A percentile compares a stretch with the other conserved stretches of the same genome.
phyloP scores from a whole-genome alignment of 2,113 vertebrate genomes.

The Tragelaphus imberbis region DNA sequence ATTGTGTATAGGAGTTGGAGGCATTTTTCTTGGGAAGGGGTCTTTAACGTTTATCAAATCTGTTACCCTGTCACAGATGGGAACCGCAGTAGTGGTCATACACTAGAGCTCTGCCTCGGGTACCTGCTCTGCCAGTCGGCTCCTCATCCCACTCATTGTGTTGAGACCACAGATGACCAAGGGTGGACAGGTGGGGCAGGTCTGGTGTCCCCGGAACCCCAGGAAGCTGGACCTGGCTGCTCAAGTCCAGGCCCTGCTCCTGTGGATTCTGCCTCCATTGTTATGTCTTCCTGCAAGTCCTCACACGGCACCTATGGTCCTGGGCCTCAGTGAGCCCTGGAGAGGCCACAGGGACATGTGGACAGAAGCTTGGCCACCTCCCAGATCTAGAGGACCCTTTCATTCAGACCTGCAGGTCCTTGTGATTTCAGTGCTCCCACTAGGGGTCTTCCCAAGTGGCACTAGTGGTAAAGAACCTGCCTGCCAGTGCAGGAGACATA shows the following conservation, averaged over 20 bases:
- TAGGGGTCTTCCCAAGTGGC: background rate
- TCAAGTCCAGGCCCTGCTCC: background rate
- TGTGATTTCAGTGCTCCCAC: background rate
- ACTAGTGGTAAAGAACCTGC: background rate
- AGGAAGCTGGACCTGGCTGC: background rate
- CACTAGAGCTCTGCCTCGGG: background rate
- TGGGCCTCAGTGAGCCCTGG: background rate
- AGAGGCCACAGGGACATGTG: background rate
- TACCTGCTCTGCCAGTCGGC: background rate
- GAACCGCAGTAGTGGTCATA: background rate
- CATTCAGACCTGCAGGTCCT: background rate
- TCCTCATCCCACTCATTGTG: background rate
- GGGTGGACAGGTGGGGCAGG: background rate
- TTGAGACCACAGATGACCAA: background rate
- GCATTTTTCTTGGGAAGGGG: background rate
- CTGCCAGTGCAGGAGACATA: background rate
- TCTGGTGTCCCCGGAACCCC: background rate
- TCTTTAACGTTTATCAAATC: background rate
- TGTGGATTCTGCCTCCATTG: background rate
- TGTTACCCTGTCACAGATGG: background rate
- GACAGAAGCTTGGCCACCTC: background rate
- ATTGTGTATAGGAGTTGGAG: background rate
- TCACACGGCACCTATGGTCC: background rate
- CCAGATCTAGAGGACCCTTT: background rate
- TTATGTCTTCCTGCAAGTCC: background rate